Base-by-base conservation (phyloP, 2,797 vertebrate species). In the Diplodus puntazzo region DNA sequence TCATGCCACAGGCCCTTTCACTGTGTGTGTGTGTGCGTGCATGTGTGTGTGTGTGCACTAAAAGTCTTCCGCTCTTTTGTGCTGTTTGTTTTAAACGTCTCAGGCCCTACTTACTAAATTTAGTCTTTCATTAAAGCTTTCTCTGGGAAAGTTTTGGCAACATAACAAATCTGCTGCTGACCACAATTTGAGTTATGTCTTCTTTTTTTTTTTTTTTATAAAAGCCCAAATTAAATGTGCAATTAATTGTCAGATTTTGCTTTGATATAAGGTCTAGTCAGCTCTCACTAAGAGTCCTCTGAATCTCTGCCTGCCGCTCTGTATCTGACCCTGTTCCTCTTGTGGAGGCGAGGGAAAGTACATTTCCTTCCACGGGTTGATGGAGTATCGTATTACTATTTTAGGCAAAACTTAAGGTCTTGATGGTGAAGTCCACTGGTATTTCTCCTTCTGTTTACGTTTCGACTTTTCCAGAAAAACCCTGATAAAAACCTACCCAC, bases 31-130 rank as follows among this genome's bases (percentile, higher is more conserved):
- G 16, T 17, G 45, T 58, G 73, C 49, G 48, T 58, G 73, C 49
- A 42, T 67, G 52, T 72, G 11, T 27, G 45, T 21, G 9, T 79
- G 52, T 68, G 55, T 27, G 23, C 46, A n/a, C 54, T 77, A 48
- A 53, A 67, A 67, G 69, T 66, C 27, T 27, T 30, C 20, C 55
- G 30, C n/a, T 69, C 54, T 67, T 57, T 81, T 69, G 55, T 77
- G 6, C 12, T 42, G 4, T 80, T 45, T 30, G 10, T 69, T 63
- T 58, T 20, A 39, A 21, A 62, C 0, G 2, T 50, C 53, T 10
- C 14, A 3, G 14, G 55, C 34, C 39, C 20, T 53, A 46, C 45
- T 27, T 66, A 66, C 60, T 59, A 3, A 74, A 30, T 55, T 54
- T 34, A 25, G 20, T 16, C 30, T 71, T 48, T 57, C 12, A 43